A percentile compares a stretch with the other conserved stretches of the same genome.
Conservation (phyloP, 2,888 invertebrate genomes). For the Polietes domitor region DNA sequence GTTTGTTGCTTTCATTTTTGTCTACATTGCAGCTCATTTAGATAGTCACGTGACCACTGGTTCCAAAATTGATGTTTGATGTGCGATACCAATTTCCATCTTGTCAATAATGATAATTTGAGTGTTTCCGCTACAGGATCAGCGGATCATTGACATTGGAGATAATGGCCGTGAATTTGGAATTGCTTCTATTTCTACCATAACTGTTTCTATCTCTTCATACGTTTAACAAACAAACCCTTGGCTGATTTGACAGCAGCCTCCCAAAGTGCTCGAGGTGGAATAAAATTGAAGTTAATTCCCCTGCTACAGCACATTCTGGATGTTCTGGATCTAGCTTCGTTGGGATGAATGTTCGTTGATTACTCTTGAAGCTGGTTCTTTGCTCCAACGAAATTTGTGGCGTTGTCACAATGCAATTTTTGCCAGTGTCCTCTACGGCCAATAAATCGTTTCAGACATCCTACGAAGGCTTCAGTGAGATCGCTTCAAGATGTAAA, state of each 20-base stretch:
- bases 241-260: conserved; percentile 23
- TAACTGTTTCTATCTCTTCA: background rate
- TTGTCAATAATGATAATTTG: background rate
- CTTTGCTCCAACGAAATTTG: background rate
- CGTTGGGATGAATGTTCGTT: background rate
- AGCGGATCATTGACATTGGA: background rate
- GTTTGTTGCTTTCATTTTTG: background rate
- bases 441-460: background rate
- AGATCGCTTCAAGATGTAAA: conserved; percentile 1
- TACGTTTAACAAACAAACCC: background rate
- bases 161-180: background rate
- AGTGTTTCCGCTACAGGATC: conserved; percentile 21
- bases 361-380: background rate
- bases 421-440: background rate
- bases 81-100: background rate
- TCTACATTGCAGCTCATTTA: background rate
- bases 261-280: conserved; percentile 37
- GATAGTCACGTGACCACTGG: too few species aligned
- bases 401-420: conserved; percentile 1
- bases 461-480: background rate
- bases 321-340: background rate
- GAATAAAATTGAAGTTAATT: conserved; percentile 36
- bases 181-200: background rate
- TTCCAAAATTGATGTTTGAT: background rate
- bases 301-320: conserved; percentile 2